A percentile compares a stretch with the other conserved stretches of the same genome.
These are phyloP conservation scores for Pantala flavescens DNA, from an alignment of 1,140 invertebrate genomes.

Conservation along the genomic window DNA sequence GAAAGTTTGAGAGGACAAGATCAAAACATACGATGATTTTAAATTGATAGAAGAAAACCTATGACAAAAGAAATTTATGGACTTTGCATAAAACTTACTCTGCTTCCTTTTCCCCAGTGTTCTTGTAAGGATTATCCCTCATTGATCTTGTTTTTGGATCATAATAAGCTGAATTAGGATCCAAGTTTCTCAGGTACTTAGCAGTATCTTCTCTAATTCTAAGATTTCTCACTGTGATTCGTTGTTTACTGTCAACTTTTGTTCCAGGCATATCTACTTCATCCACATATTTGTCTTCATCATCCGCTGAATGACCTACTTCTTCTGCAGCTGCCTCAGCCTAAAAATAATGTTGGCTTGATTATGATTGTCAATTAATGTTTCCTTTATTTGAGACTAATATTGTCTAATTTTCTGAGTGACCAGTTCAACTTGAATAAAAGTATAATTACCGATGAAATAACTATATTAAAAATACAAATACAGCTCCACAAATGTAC, in stretches of 20 bases:
- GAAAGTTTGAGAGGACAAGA: too few relatives aligned
- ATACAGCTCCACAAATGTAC: too few relatives aligned
- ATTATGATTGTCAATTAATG: too few relatives aligned
- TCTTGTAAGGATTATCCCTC: conserved; percentile 91
- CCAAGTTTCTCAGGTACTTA: conserved; percentile 94
- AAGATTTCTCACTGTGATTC: conserved; percentile 96
- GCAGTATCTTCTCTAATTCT: conserved; percentile 97
- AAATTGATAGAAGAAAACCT: too few relatives aligned
- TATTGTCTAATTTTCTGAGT: too few relatives aligned
- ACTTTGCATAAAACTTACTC: conserved; percentile 44
- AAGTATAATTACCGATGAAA: too few relatives aligned
- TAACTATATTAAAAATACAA: too few relatives aligned
- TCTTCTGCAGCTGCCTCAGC: conserved; percentile 41
- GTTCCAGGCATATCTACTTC: conserved; percentile 97
- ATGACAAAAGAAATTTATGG: background rate
- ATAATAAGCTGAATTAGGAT: conserved; percentile 96
- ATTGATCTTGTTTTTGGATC: conserved; percentile 98
- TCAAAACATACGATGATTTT: too few relatives aligned
- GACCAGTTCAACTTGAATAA: too few relatives aligned
- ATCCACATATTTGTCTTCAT: conserved; percentile 94
- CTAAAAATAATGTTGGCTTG: conserved; percentile 22
- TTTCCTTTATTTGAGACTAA: too few relatives aligned
- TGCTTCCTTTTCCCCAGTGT: conserved; percentile 41
- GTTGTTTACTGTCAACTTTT: conserved; percentile 96
- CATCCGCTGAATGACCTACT: conserved; percentile 61